Conservation (phyloP, 2,888 invertebrate genomes). For the Limnephilus auricula region DNA sequence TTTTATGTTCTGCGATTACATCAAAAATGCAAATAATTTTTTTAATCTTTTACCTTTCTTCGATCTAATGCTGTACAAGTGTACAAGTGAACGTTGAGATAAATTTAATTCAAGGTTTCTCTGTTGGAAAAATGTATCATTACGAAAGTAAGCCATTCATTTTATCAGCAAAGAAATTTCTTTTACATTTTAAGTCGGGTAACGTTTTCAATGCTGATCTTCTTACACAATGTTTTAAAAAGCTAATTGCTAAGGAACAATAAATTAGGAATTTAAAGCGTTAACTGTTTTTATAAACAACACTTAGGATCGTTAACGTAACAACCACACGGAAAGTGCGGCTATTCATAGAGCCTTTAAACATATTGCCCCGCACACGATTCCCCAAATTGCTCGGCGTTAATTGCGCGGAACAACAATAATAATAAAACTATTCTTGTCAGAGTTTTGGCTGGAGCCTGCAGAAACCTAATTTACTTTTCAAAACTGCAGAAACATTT, state of each 20-base stretch:
- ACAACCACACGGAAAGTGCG: neutral
- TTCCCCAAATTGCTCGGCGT: constrained; percentile 36
- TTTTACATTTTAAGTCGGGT: neutral
- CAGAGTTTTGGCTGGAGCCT: neutral
- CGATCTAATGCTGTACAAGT: neutral
- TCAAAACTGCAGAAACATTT: neutral
- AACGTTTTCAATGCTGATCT: neutral
- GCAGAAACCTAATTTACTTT: neutral
- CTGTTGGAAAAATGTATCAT: neutral
- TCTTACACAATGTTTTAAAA: neutral
- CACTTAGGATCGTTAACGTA: neutral
- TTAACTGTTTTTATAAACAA: constrained; percentile 17
- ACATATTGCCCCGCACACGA: constrained; percentile 38
- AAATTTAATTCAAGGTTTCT: neutral
- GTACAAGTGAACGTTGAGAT: neutral
- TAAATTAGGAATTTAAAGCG: neutral
- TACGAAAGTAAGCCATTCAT: neutral
- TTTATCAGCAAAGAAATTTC: neutral
- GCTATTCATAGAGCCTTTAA: constrained; percentile 32
- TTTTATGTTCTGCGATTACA: neutral
- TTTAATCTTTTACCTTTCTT: neutral
- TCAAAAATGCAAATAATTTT: neutral
- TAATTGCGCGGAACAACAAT: constrained; percentile 53
- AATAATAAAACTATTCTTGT: neutral
- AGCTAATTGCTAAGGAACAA: neutral